phyloP scores from a whole-genome alignment of 2,797 vertebrate genomes.

The Sebastolobus altivelis region DNA sequence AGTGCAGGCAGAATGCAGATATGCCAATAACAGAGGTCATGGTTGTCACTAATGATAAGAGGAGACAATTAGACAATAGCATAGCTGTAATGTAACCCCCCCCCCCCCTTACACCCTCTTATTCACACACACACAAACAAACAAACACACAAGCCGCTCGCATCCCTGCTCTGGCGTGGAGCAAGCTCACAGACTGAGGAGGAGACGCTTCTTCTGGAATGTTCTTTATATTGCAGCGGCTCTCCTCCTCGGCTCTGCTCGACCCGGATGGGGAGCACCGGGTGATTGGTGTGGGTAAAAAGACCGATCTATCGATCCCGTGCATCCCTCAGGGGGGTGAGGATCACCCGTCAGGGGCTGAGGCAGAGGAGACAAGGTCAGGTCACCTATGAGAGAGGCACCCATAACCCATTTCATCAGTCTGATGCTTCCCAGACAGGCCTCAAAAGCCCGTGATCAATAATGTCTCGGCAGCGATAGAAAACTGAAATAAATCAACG shows the following conservation, averaged over 20 bases:
- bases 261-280: conserved; percentile 41
- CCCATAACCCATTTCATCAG: conserved; percentile 76
- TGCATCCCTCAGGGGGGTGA: conserved; percentile 47
- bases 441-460: conserved; percentile 67
- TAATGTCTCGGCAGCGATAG: conserved; percentile 46
- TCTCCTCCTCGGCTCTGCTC: conserved; percentile 30
- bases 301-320: conserved; percentile 71
- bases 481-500: conserved; percentile 29
- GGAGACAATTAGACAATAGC: conserved; percentile 80
- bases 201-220: conserved; percentile 65
- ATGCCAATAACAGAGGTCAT: conserved; percentile 82
- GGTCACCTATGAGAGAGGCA: conserved; percentile 73
- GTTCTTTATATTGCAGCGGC: conserved; percentile 58
- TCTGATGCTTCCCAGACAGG: conserved; percentile 66
- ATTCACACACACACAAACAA: conserved; percentile 44
- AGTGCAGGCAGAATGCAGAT: conserved; percentile 84
- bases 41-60: conserved; percentile 81
- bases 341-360: conserved; percentile 77
- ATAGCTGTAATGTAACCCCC: conserved; percentile 74
- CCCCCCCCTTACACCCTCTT: conserved; percentile 45
- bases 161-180: conserved; percentile 49
- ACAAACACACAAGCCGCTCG: conserved; percentile 50
- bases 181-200: conserved; percentile 30
- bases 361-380: conserved; percentile 79
- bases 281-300: conserved; percentile 66